phyloP scores from a whole-genome alignment of 1,140 invertebrate genomes.

The Hylaeus anthracinus region DNA sequence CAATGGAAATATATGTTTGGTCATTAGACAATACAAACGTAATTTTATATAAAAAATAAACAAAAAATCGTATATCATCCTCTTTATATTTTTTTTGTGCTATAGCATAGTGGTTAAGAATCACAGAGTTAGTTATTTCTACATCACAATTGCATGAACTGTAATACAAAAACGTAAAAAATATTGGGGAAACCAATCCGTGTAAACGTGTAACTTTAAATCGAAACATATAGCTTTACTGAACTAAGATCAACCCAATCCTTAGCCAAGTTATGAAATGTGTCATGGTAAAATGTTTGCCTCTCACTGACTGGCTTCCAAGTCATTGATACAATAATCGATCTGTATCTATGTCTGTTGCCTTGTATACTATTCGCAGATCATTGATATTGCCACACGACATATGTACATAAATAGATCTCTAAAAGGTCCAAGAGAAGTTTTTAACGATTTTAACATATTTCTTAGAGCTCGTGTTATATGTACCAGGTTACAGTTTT shows the following conservation, averaged over 20 bases:
- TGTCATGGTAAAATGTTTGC: slow-evolving; percentile 39
- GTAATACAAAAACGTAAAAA: neutral
- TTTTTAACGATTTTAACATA: neutral
- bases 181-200: slow-evolving; percentile 12
- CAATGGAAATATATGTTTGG: too few relatives aligned
- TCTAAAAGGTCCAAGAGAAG: slow-evolving; percentile 12
- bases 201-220: neutral
- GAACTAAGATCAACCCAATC: neutral
- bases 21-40: too few relatives aligned
- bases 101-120: too few relatives aligned
- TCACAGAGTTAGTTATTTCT: neutral
- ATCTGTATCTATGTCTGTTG: slow-evolving; percentile 39
- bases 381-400: slow-evolving; percentile 75
- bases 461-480: neutral
- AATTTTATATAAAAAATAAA: too few relatives aligned
- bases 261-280: slow-evolving; percentile 38
- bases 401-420: slow-evolving; percentile 54
- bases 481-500: neutral
- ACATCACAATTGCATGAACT: slow-evolving; percentile 20
- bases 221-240: neutral
- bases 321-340: slow-evolving; percentile 29
- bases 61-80: too few relatives aligned
- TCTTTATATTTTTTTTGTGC: too few relatives aligned
- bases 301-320: slow-evolving; percentile 35
- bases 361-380: slow-evolving; percentile 36